Percentiles rank a stretch among this genome's conserved stretches.
Evolutionary conservation across 2,888 invertebrate species (phyloP).

Genomic region (Dryobotodes eremita): DNA sequence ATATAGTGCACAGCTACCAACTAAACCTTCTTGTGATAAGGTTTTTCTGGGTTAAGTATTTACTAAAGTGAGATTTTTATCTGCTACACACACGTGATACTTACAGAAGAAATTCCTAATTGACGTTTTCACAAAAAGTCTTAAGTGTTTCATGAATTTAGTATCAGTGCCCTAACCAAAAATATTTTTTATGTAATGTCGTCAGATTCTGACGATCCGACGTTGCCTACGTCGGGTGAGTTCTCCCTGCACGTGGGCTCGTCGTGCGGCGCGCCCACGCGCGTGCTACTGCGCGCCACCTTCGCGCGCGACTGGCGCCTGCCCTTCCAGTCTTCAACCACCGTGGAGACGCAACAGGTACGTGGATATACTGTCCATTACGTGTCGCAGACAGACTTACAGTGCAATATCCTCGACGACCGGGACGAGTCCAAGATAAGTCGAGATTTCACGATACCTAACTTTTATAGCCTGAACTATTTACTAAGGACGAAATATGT

Average conservation of each 20-base stretch:
- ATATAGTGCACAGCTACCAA: background rate
- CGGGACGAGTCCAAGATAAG: background rate
- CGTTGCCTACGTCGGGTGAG: constrained; percentile 65
- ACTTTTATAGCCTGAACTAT: background rate
- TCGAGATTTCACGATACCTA: background rate
- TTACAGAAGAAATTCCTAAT: background rate
- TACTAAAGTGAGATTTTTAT: background rate
- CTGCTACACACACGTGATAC: background rate
- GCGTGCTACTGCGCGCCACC: constrained; percentile 69
- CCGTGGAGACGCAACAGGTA: constrained; percentile 72
- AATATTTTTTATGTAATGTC: background rate
- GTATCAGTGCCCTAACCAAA: background rate
- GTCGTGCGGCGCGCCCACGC: constrained; percentile 73
- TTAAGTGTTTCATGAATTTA: background rate
- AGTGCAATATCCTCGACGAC: background rate
- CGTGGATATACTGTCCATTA: background rate
- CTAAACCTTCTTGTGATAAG: background rate
- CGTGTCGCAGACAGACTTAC: background rate
- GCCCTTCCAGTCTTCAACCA: constrained; percentile 63
- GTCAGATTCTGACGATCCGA: constrained; percentile 33
- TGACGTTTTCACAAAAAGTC: background rate
- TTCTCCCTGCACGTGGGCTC: constrained; percentile 84
- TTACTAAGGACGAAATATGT: too few relatives aligned
- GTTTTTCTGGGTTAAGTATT: background rate
- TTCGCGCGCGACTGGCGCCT: constrained; percentile 77